Percentiles rank a stretch among this genome's conserved stretches.
Conservation (phyloP, 2,888 invertebrate genomes). For the Drosophila trichaetosa region DNA sequence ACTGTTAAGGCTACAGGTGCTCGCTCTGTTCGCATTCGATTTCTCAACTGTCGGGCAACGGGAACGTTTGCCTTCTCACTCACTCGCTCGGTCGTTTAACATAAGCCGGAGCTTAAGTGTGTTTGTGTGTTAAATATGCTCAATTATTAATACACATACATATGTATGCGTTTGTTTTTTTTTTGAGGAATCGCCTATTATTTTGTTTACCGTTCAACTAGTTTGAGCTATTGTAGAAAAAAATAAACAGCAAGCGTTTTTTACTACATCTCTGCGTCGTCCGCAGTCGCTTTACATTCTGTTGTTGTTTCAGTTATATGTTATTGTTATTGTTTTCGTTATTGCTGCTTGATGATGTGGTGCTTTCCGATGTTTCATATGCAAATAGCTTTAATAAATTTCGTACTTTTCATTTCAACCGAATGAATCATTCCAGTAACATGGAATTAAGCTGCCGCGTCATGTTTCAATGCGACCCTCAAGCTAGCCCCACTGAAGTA, state of each 20-base stretch:
- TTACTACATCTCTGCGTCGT: constrained; percentile 25
- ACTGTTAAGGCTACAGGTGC: constrained; percentile 52
- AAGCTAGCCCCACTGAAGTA: constrained; percentile 28
- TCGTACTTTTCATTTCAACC: constrained; percentile 57
- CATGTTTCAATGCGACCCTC: constrained; percentile 63
- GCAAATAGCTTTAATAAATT: constrained; percentile 49
- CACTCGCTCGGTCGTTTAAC: constrained; percentile 19
- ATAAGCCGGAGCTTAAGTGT: constrained; percentile 39
- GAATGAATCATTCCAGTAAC: constrained; percentile 64
- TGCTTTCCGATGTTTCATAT: constrained; percentile 52
- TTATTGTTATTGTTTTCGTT: constrained; percentile 19
- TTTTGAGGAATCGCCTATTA: constrained; percentile 43
- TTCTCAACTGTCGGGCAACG: constrained; percentile 50
- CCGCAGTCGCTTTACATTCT: constrained; percentile 35
- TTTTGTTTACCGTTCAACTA: constrained; percentile 71
- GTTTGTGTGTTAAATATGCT: constrained; percentile 60
- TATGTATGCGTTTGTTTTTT: constrained; percentile 40
- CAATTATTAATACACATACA: constrained; percentile 40
- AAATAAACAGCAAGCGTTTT: constrained; percentile 34
- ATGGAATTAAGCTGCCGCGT: constrained; percentile 69
- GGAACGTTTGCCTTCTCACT: constrained; percentile 38
- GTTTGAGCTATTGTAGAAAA: constrained; percentile 40
- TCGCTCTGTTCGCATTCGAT: constrained; percentile 26
- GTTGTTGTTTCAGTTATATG: constrained; percentile 16
- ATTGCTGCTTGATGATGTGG: constrained; percentile 10